phyloP scores from a whole-genome alignment of 2,113 vertebrate genomes.

The Daboia siamensis region DNA sequence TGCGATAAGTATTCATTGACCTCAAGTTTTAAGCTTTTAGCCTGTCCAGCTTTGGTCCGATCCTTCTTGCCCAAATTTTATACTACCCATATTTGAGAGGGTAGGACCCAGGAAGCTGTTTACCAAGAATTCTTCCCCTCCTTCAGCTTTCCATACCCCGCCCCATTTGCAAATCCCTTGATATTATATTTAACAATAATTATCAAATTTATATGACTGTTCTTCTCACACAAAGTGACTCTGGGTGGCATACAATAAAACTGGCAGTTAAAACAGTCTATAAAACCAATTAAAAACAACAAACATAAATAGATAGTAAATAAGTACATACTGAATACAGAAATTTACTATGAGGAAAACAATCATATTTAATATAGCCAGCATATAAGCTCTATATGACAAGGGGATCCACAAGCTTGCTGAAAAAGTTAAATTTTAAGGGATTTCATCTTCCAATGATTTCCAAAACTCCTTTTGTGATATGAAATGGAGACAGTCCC shows the following conservation, averaged over 20 bases:
- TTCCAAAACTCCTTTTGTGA: background rate
- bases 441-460: background rate
- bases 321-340: background rate
- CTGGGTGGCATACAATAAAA: background rate
- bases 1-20: background rate
- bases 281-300: background rate
- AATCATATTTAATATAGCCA: background rate
- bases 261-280: background rate
- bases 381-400: background rate
- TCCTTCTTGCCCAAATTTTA: background rate
- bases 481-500: too few species aligned
- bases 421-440: background rate
- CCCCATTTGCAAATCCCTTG: background rate
- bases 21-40: background rate
- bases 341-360: background rate
- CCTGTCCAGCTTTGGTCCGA: background rate
- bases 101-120: background rate
- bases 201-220: background rate
- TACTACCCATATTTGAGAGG: background rate
- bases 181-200: background rate
- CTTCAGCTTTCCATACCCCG: background rate
- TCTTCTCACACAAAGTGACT: background rate
- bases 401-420: background rate
- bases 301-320: background rate
- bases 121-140: too few species aligned